A percentile compares a stretch with the other conserved stretches of the same genome.
These are phyloP conservation scores for Zophobas atratus DNA, from an alignment of 1,140 invertebrate genomes.

Conservation along the genomic window DNA sequence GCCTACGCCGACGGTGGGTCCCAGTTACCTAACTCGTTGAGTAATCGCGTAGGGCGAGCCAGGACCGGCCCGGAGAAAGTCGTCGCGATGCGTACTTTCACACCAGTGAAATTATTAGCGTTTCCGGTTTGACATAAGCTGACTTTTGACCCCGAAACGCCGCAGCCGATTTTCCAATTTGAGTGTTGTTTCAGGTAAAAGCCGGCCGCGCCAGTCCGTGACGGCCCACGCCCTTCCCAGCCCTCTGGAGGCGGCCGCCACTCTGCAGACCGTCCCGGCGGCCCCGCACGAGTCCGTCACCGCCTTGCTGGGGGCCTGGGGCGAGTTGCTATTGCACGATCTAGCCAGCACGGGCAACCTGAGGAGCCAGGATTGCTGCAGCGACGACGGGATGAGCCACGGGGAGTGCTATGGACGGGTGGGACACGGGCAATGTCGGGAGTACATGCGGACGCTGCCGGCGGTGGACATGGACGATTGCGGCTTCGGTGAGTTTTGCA, in stretches of 20 bases:
- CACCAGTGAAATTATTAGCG: too few relatives aligned
- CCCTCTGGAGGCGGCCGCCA: constrained; percentile 70
- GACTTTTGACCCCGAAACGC: too few relatives aligned
- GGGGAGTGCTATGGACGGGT: constrained; percentile 72
- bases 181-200: constrained; percentile 70
- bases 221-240: constrained; percentile 73
- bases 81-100: too few relatives aligned
- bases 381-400: constrained; percentile 63
- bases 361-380: constrained; percentile 63
- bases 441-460: constrained; percentile 84
- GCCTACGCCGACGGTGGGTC: constrained; percentile 84
- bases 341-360: constrained; percentile 78
- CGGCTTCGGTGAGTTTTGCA: constrained; percentile 73
- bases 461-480: constrained; percentile 76
- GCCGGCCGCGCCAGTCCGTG: constrained; percentile 72
- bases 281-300: constrained; percentile 80
- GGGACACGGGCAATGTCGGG: constrained; percentile 73
- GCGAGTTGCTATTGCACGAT: constrained; percentile 85
- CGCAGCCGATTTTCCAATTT: constrained; percentile 10
- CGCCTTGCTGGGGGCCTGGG: constrained; percentile 85
- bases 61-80: too few relatives aligned
- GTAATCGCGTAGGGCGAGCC: too few relatives aligned
- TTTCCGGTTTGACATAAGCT: too few relatives aligned
- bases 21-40: constrained; percentile 22
- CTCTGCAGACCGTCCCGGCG: constrained; percentile 66